These are phyloP conservation scores for Poeciliopsis paucimaculata DNA, from an alignment of 2,797 vertebrate species.

Conservation along the genomic window DNA sequence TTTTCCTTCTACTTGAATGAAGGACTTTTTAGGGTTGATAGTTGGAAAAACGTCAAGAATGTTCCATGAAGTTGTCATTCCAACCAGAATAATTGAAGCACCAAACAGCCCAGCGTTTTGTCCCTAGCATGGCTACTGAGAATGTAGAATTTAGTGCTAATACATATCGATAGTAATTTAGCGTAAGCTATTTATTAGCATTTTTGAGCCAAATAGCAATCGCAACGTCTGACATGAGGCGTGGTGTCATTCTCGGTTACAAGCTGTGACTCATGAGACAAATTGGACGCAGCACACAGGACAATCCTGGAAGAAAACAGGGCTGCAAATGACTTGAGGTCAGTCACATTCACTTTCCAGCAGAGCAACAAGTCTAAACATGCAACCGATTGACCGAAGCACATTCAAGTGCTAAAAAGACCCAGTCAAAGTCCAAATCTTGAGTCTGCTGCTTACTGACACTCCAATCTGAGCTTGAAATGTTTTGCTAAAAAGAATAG, in stretches of 20 bases:
- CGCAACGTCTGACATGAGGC: not conserved
- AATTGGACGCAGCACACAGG: not conserved
- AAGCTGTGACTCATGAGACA: not conserved
- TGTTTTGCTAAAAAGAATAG: not conserved
- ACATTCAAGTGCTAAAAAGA: not conserved
- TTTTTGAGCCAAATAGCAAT: not conserved
- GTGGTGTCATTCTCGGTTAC: not conserved
- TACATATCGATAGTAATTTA: not conserved
- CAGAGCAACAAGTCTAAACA: not conserved
- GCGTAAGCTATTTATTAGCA: not conserved
- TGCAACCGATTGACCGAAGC: not conserved
- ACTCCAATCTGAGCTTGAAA: not conserved
- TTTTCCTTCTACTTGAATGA: not conserved
- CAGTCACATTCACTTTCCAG: not conserved
- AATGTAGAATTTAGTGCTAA: not conserved
- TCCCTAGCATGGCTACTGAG: not conserved
- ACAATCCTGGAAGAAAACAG: not conserved
- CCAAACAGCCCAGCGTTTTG: not conserved
- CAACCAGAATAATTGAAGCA: not conserved
- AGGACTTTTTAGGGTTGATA: not conserved
- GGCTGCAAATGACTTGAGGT: not conserved
- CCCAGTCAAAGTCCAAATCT: not conserved
- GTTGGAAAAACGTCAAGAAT: not conserved
- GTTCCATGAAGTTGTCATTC: not conserved
- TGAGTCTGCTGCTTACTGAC: not conserved